Evolutionary conservation across 2,888 invertebrate genomes (phyloP), one percentile per base, ranked within the genome.

Genomic region (Conistra vaccinii): DNA sequence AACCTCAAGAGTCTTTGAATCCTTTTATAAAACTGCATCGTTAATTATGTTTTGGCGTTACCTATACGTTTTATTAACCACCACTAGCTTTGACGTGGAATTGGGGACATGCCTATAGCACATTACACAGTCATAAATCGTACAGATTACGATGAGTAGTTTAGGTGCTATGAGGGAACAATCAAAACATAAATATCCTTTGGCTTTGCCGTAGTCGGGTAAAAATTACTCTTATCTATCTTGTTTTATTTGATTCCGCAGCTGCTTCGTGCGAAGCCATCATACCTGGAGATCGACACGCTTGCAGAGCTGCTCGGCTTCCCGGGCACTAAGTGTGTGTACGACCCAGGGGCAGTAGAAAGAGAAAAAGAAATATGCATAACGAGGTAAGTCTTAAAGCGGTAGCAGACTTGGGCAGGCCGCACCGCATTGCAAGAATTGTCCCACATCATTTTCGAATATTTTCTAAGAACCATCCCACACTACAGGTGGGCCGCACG

Each of bases 231-330:
- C 2, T 5, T 58, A 17, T 29, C 20, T 17, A 26, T 23, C n/a
- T 20, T 51, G 12, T 23, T 35, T 55, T 35, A 14, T 26, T 55
- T 32, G 26, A 63, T 6, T 12, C 26, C 7, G 23, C 81, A 96
- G 96, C 84, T 96, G 58, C 89, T 96, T 23, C 94, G 95, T n/a
- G 93, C 95, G 1, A 85, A 85, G 9, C 95, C 95, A 0, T 78
- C 92, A 3, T 95, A 95, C 88, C 91, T 93, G 63, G 95, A 96
- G 23, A 93, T 96, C 55, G 93, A 93, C 80, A 0, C 91, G 86
- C 85, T 96, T 26, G 94, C 95, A 0, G 94, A 93, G 10, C 88
- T 95, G 70, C 91, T 96, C 12, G 96, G 95, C 17, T 96, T 95
- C 88, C 88, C 90, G 0, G 91, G 92, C 39, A 87, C 93, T 0